Conservation (phyloP, 2,888 invertebrate species). For the Pterobdella sp. region DNA sequence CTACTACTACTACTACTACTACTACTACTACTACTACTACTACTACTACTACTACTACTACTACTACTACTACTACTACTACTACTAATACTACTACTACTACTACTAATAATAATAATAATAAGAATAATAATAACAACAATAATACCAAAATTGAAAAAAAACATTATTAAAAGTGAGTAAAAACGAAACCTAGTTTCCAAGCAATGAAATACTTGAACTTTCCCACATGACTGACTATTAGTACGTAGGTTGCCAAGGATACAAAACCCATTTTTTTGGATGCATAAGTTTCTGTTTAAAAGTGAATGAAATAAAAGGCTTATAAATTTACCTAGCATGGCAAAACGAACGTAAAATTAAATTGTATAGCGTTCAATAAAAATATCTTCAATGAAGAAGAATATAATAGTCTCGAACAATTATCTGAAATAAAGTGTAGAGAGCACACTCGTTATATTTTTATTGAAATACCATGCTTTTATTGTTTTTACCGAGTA, state of each 20-base stretch:
- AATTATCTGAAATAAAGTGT: no score
- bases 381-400: no score
- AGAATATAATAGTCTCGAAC: no score
- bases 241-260: constrained; percentile 61
- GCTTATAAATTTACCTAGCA: no score
- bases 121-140: background rate
- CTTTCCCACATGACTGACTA: constrained; percentile 70
- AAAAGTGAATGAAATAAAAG: no score
- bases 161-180: background rate
- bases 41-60: constrained; percentile 23
- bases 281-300: no score
- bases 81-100: constrained; percentile 26
- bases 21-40: constrained; percentile 25
- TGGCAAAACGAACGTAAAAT: no score
- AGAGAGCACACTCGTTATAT: no score
- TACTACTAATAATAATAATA: constrained; percentile 16
- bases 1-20: constrained; percentile 24
- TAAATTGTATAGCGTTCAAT: no score
- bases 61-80: constrained; percentile 25
- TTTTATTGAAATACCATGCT: no score
- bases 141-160: background rate
- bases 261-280: background rate
- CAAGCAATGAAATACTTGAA: constrained; percentile 96
- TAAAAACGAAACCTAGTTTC: constrained; percentile 59
- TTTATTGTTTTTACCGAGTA: no score